Base-by-base conservation (phyloP, 2,888 invertebrate genomes). In the Pyrochroa serraticornis region DNA sequence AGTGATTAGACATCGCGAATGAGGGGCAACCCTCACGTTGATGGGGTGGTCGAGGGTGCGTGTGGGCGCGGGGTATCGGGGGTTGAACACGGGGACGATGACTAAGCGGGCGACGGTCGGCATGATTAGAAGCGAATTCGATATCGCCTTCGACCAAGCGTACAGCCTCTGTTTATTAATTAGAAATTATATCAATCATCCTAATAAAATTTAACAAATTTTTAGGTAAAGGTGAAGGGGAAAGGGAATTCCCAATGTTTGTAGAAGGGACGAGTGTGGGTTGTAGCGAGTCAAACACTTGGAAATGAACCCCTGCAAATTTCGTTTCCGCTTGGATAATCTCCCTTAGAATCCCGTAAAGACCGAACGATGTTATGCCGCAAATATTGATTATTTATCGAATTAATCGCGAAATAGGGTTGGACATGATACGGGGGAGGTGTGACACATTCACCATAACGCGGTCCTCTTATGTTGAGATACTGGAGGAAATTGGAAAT, bases 1-100 rank as follows among this genome's bases (percentile, higher is more conserved):
- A 75, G 74, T 76, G 76, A 77, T 77, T 77, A 77, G 75, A 76
- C 75, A 72, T 73, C 71, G 73, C 71, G 75, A 73, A 74, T 72
- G 74, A 75, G 75, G 72, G 74, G 71, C 72, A 67, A 67, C 59
- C 58, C 58, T 54, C 56, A 55, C 71, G 62, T 55, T 58, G 64
- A 67, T 66, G 60, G 67, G 65, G 67, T 65, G 62, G 67, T 66
- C 65, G 67, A 67, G 66, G 67, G 67, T 64, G 67, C 63, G 69
- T 67, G 71, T 65, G 66, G 67, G 52, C 47, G 51, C 60, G 65
- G 68, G 68, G 69, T 62, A 64, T 62, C 56, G 65, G 69, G 67
- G 70, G 66, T 67, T 62, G 64, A 65, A 65, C 63, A 66, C 68
- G 69, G 70, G 70, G 68, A 67, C 68, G 73, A 70, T 73, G 72